Evolutionary conservation across 2,113 vertebrate genomes (phyloP).

Genomic region (Apeltes quadracus): DNA sequence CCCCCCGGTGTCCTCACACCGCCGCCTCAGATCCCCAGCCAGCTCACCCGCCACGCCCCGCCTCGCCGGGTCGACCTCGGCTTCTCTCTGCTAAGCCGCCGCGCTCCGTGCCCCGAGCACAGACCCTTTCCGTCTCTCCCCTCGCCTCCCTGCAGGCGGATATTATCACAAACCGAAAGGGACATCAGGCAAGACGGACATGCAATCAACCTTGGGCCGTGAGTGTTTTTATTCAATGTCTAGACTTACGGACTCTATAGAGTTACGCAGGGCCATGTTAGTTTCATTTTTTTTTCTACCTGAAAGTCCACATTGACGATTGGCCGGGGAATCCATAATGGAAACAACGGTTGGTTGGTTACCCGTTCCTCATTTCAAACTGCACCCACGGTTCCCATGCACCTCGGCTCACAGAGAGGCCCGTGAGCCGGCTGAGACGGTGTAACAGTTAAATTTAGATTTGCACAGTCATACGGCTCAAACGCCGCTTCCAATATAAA

Average conservation of each 20-base stretch:
- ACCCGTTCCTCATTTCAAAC: not conserved
- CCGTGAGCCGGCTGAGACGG: conserved; percentile 2
- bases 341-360: not conserved
- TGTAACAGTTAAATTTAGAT: conserved; percentile 29
- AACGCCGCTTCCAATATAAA: conserved; percentile 24
- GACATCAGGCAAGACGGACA: conserved; percentile 55
- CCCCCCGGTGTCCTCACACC: conserved; percentile 64
- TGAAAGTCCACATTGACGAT: not conserved
- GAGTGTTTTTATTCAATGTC: conserved; percentile 49
- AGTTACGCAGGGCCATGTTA: conserved; percentile 31
- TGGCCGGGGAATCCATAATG: not conserved
- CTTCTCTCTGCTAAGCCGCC: conserved; percentile 55
- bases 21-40: conserved; percentile 73
- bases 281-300: no score
- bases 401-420: not conserved
- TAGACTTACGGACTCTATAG: conserved; percentile 15
- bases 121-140: not conserved
- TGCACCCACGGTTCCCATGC: not conserved
- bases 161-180: conserved; percentile 61
- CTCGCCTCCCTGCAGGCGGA: conserved; percentile 49
- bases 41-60: conserved; percentile 69
- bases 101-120: conserved; percentile 59
- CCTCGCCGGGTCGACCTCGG: conserved; percentile 70
- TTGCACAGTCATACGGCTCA: conserved; percentile 35
- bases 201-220: conserved; percentile 66